These are phyloP conservation scores for Matsumyia berberina DNA, from an alignment of 2,888 invertebrate genomes.

Conservation along the genomic window DNA sequence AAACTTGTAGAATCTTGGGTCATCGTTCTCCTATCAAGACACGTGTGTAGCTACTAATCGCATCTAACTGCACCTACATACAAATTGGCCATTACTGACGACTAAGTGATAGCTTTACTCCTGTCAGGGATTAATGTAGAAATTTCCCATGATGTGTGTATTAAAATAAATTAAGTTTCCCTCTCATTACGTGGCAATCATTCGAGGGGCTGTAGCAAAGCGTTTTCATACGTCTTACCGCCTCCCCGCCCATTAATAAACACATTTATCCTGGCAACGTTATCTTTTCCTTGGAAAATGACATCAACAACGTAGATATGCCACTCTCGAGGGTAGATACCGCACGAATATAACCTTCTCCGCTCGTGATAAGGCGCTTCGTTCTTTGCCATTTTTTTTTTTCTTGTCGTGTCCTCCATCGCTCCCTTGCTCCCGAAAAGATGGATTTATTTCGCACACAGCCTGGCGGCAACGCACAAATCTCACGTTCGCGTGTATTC, in stretches of 20 bases:
- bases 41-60: too few relatives aligned
- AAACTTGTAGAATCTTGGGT: too few relatives aligned
- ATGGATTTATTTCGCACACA: constrained; percentile 50
- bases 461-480: constrained; percentile 71
- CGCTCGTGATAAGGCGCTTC: constrained; percentile 48
- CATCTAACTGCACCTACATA: too few relatives aligned
- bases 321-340: constrained; percentile 23
- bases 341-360: constrained; percentile 43
- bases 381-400: constrained; percentile 12
- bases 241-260: constrained; percentile 34
- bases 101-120: not conserved
- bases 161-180: constrained; percentile 56
- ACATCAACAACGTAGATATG: constrained; percentile 39
- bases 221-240: constrained; percentile 25
- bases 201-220: constrained; percentile 13
- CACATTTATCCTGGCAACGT: constrained; percentile 40
- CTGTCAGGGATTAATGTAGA: constrained; percentile 1
- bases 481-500: constrained; percentile 73
- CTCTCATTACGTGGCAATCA: constrained; percentile 32
- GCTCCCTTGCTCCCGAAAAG: constrained; percentile 15
- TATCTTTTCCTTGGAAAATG: constrained; percentile 42
- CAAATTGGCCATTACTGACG: not conserved
- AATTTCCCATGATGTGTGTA: constrained; percentile 21
- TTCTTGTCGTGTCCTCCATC: constrained; percentile 20
- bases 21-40: too few relatives aligned